Evolutionary conservation across 2,888 invertebrate species (phyloP), one percentile per base, ranked within the genome.

Genomic region (Aphrophora alni): DNA sequence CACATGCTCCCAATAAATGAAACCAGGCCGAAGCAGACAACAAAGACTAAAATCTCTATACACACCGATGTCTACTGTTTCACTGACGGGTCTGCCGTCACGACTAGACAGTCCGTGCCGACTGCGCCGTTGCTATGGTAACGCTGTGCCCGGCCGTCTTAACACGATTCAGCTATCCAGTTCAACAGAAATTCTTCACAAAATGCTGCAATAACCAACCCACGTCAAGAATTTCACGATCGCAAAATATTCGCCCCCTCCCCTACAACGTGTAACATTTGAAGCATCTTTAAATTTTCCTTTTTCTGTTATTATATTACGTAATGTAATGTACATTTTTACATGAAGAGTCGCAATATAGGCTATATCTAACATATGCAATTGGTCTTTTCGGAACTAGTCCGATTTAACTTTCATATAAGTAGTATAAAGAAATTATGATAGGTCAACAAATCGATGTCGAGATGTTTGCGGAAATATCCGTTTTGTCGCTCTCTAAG

Each of bases 141-240:
- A 59, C 59, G 59, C 59, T 59, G 59, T 59, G 59, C 59, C 59
- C 59, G 59, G 59, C 59, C 59, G 59, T 59, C 59, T 59, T 59
- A 21, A 33, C n/a, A 59, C 59, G 21, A 59, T 59, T 59, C 59
- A 59, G 59, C 59, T 59, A 59, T 59, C 59, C 59, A 59, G 59
- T 59, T 59, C 21, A 59, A 59, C 59, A 59, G 59, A 59, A n/a
- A 59, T 59, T 59, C 59, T 59, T 59, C 21, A 21, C 21, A 59
- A 59, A 59, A 59, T 59, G 21, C 59, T 59, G 59, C 59, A 59
- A 59, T 59, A 59, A 59, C 59, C 59, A 59, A 59, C 59, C 59
- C 59, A 59, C 59, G 59, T 59, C 59, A 59, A 59, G 59, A 59
- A 59, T 59, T 59, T 59, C 59, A 21, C 59, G 59, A 21, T 59